Evolutionary conservation across 2,797 vertebrate species (phyloP), one percentile per base, ranked within the genome.

Genomic region (Cottoperca gobio): DNA sequence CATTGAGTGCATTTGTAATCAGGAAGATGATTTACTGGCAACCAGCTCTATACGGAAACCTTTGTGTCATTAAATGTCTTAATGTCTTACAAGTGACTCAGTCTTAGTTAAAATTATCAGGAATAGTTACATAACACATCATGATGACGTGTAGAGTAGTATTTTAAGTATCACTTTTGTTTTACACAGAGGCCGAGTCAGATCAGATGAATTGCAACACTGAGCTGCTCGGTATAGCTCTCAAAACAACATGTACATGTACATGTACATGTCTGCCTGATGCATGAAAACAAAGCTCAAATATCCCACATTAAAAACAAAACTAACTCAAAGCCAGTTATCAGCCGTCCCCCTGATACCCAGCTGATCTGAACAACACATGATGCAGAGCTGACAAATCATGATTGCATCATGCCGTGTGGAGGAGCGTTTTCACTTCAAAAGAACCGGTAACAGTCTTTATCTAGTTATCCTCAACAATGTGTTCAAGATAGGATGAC

Each of bases 121-220:
- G n/a, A n/a, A n/a, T n/a, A n/a, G n/a, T n/a, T n/a, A n/a, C n/a
- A n/a, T n/a, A n/a, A n/a, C n/a, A n/a, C n/a, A n/a, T n/a, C n/a
- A n/a, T n/a, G n/a, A n/a, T 8, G 14, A 45, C 4, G 3, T 7
- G 46, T 26, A 11, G 1, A 21, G 19, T 4, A 50, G 66, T 59
- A 31, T 57, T 71, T 70, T 52, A 64, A 70, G 70, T 70, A 71
- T 75, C 65, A 59, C 58, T 72, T 84, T 74, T 80, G 73, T 82
- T 83, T 82, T 5, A 33, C 16, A 16, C 60, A 52, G 64, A 13
- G 26, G 6, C 6, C 21, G n/a, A 12, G 48, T 64, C 23, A 46
- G 31, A 68, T 64, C 26, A 17, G 46, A 64, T 42, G 45, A 80
- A 82, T 79, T 24, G 8, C 7, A 66, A 50, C 50, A 28, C 42